Conservation (phyloP, 2,888 invertebrate species). For the Noctua comes region DNA sequence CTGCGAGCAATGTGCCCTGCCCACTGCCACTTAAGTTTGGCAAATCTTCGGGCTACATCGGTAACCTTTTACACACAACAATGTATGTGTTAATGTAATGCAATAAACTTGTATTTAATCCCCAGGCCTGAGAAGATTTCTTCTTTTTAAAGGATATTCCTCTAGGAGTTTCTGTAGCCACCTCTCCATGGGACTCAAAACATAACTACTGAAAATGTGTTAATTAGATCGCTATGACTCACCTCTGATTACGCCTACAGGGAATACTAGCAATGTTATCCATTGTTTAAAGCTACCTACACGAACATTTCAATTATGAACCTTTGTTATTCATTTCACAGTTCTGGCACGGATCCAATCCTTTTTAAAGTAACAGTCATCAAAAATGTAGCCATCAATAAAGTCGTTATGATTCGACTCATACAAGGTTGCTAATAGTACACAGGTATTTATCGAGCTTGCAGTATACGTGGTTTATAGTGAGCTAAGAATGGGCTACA, state of each 20-base stretch:
- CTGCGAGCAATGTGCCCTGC: too few species aligned
- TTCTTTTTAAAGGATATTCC: background rate
- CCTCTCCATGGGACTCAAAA: background rate
- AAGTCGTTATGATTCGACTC: conserved; percentile 34
- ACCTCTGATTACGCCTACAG: background rate
- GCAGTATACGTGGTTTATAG: conserved; percentile 1
- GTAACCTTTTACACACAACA: too few species aligned
- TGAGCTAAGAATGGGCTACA: conserved; percentile 1
- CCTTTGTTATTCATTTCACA: conserved; percentile 29
- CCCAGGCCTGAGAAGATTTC: too few species aligned
- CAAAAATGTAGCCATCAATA: conserved; percentile 48
- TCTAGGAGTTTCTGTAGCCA: background rate
- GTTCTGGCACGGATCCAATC: conserved; percentile 47
- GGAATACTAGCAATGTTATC: background rate
- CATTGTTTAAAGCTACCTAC: background rate
- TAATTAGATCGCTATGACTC: background rate
- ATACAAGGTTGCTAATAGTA: conserved; percentile 34
- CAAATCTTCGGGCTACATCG: too few species aligned
- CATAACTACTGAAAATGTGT: background rate
- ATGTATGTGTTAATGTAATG: background rate
- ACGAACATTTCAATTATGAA: conserved; percentile 26
- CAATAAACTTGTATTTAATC: too few species aligned
- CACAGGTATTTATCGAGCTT: conserved; percentile 34
- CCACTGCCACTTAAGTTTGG: too few species aligned
- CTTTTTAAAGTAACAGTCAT: conserved; percentile 51